phyloP scores from a whole-genome alignment of 2,888 invertebrate genomes.

The Protophormia terraenovae region DNA sequence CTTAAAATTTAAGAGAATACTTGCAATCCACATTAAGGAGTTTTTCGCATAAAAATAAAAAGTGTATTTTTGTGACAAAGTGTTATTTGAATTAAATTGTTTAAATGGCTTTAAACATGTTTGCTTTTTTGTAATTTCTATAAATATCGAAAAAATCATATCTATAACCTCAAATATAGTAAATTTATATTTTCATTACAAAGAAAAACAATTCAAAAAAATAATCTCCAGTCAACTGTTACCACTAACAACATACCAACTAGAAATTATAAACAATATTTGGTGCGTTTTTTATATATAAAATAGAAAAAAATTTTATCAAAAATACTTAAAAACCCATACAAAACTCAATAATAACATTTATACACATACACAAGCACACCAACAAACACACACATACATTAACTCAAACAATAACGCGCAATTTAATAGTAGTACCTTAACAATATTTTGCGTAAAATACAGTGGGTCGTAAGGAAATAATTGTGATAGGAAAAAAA shows the following conservation, averaged over 20 bases:
- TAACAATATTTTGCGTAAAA: not conserved
- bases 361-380: slow-evolving; percentile 25
- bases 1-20: too few relatives aligned
- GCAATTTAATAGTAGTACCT: slow-evolving; percentile 35
- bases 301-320: slow-evolving; percentile 61
- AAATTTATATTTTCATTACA: slow-evolving; percentile 38
- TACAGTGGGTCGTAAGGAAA: not conserved
- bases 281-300: slow-evolving; percentile 5
- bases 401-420: slow-evolving; percentile 28
- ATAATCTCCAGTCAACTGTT: slow-evolving; percentile 60
- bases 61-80: too few relatives aligned
- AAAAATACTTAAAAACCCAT: slow-evolving; percentile 65
- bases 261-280: slow-evolving; percentile 45
- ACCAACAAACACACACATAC: not conserved
- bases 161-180: slow-evolving; percentile 17
- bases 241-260: slow-evolving; percentile 54
- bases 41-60: too few relatives aligned
- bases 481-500: too few relatives aligned
- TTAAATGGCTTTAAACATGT: too few relatives aligned
- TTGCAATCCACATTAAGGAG: too few relatives aligned
- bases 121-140: not conserved
- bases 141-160: not conserved
- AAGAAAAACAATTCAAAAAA: not conserved
- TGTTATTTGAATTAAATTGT: too few relatives aligned
- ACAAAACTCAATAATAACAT: slow-evolving; percentile 65